A percentile compares a stretch with the other conserved stretches of the same genome.
phyloP scores from a whole-genome alignment of 37 sponge, comb jelly and placozoan genomes.

The Lycopodina hypogea region DNA sequence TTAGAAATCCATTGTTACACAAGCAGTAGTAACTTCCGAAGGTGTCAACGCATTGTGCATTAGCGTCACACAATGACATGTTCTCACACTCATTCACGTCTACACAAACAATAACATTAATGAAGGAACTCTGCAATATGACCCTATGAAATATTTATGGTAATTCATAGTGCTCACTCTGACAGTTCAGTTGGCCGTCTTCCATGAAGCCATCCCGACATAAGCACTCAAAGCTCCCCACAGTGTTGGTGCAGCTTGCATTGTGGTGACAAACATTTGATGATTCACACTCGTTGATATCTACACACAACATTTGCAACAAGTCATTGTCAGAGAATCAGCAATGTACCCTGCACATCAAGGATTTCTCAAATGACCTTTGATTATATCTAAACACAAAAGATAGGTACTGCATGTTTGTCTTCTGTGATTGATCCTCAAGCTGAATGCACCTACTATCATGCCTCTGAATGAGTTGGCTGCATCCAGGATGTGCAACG shows the following conservation, averaged over 20 bases:
- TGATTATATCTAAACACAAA: too few species aligned
- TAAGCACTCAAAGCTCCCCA: constrained; percentile 24
- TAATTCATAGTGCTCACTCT: too few species aligned
- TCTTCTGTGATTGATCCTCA: too few species aligned
- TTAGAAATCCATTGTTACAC: constrained; percentile 24
- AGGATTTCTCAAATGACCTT: too few species aligned
- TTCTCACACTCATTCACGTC: constrained; percentile 12
- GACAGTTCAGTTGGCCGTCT: not conserved
- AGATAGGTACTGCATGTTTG: too few species aligned
- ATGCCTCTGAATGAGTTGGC: too few species aligned
- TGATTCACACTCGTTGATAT: constrained; percentile 1
- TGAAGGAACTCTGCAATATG: too few species aligned
- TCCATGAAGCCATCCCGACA: not conserved
- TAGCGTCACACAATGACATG: not conserved
- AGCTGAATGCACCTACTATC: too few species aligned
- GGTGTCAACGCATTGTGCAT: constrained; percentile 9
- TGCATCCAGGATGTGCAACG: too few species aligned
- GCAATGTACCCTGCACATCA: too few species aligned
- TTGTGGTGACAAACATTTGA: not conserved
- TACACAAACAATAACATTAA: not conserved
- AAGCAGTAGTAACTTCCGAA: constrained; percentile 34
- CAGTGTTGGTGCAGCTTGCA: constrained; percentile 18
- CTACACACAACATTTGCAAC: not conserved
- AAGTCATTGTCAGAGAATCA: too few species aligned
- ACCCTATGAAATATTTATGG: too few species aligned